Evolutionary conservation across 2,113 vertebrate species (phyloP).

Genomic region (Genyomyrus donnyi): DNA sequence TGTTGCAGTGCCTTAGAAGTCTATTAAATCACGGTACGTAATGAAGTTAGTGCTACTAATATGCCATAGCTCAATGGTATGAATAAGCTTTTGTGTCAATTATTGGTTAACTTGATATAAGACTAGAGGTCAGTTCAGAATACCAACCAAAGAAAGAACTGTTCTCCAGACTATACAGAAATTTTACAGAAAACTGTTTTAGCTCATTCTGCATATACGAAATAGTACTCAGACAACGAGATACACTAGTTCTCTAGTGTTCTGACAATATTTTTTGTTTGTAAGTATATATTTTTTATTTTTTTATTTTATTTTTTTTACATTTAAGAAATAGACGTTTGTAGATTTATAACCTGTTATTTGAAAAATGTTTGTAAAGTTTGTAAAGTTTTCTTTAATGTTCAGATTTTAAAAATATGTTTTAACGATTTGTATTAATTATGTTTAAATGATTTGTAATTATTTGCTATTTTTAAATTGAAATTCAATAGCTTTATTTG

Average conservation of each 20-base stretch:
- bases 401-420: background rate
- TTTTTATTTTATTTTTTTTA: background rate
- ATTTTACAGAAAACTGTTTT: background rate
- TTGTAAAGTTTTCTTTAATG: background rate
- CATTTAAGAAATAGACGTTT: background rate
- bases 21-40: background rate
- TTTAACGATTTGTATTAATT: background rate
- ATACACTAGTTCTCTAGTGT: background rate
- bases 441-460: background rate
- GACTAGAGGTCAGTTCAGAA: background rate
- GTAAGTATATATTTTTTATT: background rate
- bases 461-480: background rate
- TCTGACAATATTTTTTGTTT: background rate
- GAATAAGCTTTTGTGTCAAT: background rate
- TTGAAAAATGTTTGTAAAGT: background rate
- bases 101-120: background rate
- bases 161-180: background rate
- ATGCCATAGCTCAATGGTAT: background rate
- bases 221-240: background rate
- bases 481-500: background rate
- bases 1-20: background rate
- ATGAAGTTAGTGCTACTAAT: background rate
- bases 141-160: background rate
- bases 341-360: background rate
- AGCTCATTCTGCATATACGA: background rate